Conservation (phyloP, 2,113 vertebrate genomes). For the Rattus rattus region DNA sequence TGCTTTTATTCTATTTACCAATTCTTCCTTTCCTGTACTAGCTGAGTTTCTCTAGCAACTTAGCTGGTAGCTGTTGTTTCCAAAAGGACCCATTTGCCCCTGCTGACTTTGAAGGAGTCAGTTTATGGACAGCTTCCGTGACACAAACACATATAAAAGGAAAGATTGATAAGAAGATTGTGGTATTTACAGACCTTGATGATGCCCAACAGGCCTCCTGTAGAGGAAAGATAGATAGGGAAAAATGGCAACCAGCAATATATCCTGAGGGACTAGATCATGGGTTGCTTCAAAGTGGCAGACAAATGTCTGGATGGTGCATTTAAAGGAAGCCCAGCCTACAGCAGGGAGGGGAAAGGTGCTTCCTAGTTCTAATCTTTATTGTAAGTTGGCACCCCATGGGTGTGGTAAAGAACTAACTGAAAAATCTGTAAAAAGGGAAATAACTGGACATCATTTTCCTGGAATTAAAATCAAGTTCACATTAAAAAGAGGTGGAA, state of each 20-base stretch:
- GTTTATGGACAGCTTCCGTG: background rate
- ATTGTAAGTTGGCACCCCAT: background rate
- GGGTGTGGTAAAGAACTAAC: background rate
- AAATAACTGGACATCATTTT: background rate
- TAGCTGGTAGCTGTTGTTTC: background rate
- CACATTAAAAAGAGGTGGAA: background rate
- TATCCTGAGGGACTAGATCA: background rate
- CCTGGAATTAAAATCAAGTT: background rate
- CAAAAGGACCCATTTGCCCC: too few relatives aligned
- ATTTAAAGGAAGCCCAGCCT: background rate
- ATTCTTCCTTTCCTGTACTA: background rate
- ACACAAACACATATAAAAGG: background rate
- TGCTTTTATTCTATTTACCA: background rate
- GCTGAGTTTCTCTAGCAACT: background rate
- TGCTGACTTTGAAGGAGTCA: background rate
- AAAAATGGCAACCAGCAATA: background rate
- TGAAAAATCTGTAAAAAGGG: background rate
- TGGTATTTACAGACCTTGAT: conserved; percentile 1
- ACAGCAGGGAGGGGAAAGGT: background rate
- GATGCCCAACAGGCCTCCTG: background rate
- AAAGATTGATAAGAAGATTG: background rate
- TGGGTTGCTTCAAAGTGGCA: background rate
- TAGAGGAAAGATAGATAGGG: background rate
- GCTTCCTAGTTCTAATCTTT: background rate
- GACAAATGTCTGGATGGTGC: background rate